These are phyloP conservation scores for Ecdyonurus torrentis DNA, from an alignment of 2,888 invertebrate species.

Conservation along the genomic window DNA sequence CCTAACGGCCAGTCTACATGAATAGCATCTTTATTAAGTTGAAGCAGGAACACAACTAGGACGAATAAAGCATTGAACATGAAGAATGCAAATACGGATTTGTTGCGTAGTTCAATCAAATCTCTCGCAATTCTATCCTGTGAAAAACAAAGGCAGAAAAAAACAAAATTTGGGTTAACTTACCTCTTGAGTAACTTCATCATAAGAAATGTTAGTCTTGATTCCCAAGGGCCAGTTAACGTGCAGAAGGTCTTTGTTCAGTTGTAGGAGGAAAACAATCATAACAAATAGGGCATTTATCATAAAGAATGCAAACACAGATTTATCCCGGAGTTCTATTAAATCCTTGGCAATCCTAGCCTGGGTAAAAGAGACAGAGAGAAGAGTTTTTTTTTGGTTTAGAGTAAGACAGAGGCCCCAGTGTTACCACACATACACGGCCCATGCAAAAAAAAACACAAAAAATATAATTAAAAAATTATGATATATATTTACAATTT, in stretches of 20 bases:
- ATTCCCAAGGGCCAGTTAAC: slow-evolving; percentile 93
- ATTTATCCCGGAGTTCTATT: slow-evolving; percentile 87
- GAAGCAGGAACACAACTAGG: slow-evolving; percentile 95
- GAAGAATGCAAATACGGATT: slow-evolving; percentile 94
- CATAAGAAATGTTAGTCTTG: slow-evolving; percentile 83
- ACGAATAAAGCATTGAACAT: slow-evolving; percentile 99
- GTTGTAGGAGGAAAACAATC: slow-evolving; percentile 94
- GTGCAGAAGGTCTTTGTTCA: slow-evolving; percentile 93
- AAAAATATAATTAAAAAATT: not conserved
- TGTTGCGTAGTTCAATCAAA: slow-evolving; percentile 89
- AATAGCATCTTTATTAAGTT: slow-evolving; percentile 96
- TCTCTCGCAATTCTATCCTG: slow-evolving; percentile 80
- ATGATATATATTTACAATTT: not conserved
- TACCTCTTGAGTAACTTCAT: slow-evolving; percentile 85
- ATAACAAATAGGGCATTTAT: slow-evolving; percentile 96
- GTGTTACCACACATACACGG: not conserved
- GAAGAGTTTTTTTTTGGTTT: too few species aligned
- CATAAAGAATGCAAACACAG: slow-evolving; percentile 96
- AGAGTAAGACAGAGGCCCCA: not conserved
- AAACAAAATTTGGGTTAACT: slow-evolving; percentile 22
- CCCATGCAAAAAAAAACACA: not conserved
- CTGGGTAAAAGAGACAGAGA: slow-evolving; percentile 35
- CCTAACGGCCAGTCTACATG: slow-evolving; percentile 96
- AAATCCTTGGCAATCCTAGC: slow-evolving; percentile 79
- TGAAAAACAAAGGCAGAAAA: slow-evolving; percentile 24